A percentile compares a stretch with the other conserved stretches of the same genome.
Evolutionary conservation across 2,888 invertebrate genomes (phyloP).

Genomic region (Apodemia mormo): DNA sequence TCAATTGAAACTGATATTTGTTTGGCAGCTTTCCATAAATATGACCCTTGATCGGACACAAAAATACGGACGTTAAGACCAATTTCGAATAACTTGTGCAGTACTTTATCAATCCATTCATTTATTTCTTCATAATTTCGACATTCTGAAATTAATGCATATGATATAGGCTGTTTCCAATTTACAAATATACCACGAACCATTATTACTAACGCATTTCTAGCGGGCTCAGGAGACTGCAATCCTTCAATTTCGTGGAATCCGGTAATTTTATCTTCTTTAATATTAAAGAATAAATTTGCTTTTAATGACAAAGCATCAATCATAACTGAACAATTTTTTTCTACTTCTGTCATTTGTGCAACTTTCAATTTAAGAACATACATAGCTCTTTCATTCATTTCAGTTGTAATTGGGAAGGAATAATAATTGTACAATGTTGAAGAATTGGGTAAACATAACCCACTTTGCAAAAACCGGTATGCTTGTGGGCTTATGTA

Average conservation of each 20-base stretch:
- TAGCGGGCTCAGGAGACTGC: slow-evolving; percentile 32
- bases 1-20: slow-evolving; percentile 36
- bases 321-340: slow-evolving; percentile 35
- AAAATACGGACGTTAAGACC: slow-evolving; percentile 37
- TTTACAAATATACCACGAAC: slow-evolving; percentile 35
- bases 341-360: slow-evolving; percentile 35
- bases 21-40: slow-evolving; percentile 33
- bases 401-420: slow-evolving; percentile 28
- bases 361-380: slow-evolving; percentile 36
- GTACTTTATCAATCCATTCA: slow-evolving; percentile 41
- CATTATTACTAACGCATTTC: slow-evolving; percentile 34
- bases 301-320: slow-evolving; percentile 32
- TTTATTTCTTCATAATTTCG: slow-evolving; percentile 26
- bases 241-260: slow-evolving; percentile 11
- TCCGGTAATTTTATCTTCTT: slow-evolving; percentile 34
- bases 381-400: slow-evolving; percentile 25
- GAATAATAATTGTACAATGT: slow-evolving; percentile 32
- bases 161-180: slow-evolving; percentile 40
- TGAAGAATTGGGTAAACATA: slow-evolving; percentile 29
- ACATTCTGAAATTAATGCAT: slow-evolving; percentile 36
- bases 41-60: slow-evolving; percentile 32
- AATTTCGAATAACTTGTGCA: slow-evolving; percentile 38
- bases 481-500: slow-evolving; percentile 35
- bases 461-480: slow-evolving; percentile 31
- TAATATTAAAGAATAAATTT: slow-evolving; percentile 35